Percentiles rank a stretch among this genome's conserved stretches.
These are phyloP conservation scores for Sebastiscus tertius DNA, from an alignment of 2,797 vertebrate species.

Conservation along the genomic window DNA sequence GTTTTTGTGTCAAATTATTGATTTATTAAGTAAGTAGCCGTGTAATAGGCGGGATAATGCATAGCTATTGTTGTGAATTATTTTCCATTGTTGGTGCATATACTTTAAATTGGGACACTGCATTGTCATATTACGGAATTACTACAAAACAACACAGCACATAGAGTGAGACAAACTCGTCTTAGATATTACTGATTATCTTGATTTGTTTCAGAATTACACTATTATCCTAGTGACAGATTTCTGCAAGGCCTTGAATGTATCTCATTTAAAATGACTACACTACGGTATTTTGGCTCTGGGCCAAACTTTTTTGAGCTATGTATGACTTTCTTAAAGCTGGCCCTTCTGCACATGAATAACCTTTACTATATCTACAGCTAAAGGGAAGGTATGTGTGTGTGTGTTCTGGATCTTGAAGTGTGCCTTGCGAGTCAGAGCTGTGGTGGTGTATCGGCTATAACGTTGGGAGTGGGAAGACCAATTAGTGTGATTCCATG, in stretches of 20 bases:
- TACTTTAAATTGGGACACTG: neutral
- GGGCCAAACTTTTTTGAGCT: neutral
- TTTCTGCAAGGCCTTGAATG: neutral
- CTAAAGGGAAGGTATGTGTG: neutral
- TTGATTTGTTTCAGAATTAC: neutral
- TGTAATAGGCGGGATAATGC: no score
- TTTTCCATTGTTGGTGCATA: neutral
- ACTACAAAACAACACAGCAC: neutral
- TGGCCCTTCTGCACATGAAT: neutral
- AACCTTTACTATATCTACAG: neutral
- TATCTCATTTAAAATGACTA: neutral
- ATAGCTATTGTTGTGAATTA: neutral
- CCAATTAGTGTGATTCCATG: constrained; percentile 12
- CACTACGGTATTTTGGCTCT: neutral
- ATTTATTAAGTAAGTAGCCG: no score
- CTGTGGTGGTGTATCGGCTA: neutral
- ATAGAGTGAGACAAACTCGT: neutral
- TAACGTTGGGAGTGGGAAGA: neutral
- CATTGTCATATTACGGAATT: neutral
- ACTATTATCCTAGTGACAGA: neutral
- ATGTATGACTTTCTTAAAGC: neutral
- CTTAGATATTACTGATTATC: neutral
- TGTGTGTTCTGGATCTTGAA: neutral
- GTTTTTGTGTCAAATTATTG: no score
- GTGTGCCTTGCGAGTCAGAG: neutral